These are phyloP conservation scores for Sebastes minor DNA, from an alignment of 2,797 vertebrate species.

Conservation along the genomic window DNA sequence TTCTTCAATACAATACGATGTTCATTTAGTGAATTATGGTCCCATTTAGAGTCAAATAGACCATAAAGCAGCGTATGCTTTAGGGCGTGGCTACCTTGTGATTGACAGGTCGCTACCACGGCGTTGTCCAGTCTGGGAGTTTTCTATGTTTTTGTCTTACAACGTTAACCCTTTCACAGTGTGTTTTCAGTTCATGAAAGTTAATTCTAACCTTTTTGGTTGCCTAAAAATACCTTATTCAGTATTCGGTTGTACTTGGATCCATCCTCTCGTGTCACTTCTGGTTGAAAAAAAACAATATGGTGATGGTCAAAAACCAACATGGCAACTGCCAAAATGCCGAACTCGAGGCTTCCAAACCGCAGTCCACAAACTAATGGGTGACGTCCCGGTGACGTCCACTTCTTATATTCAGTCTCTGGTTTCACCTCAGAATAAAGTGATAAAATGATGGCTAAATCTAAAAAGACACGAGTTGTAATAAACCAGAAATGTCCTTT, in stretches of 20 bases:
- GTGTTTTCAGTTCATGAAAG: no score
- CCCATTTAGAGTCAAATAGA: no score
- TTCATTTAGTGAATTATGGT: no score
- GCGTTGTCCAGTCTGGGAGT: no score
- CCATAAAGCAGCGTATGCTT: no score
- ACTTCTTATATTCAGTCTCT: background rate
- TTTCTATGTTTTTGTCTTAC: no score
- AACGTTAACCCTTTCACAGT: no score
- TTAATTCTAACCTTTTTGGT: no score
- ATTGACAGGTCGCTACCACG: fast-evolving
- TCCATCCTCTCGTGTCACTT: background rate
- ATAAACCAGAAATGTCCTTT: background rate
- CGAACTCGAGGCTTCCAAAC: background rate
- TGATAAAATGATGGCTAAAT: background rate
- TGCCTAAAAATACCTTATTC: fast-evolving
- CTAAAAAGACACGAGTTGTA: background rate
- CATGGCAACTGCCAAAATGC: background rate
- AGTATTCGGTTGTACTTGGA: no score
- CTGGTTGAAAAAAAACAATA: background rate
- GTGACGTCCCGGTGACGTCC: background rate
- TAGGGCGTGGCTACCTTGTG: no score
- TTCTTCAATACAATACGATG: no score
- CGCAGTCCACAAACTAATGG: background rate
- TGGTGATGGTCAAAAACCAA: no score
- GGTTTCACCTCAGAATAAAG: background rate